These are phyloP conservation scores for Lagocephalus sceleratus DNA, from an alignment of 2,797 vertebrate genomes.

Conservation along the genomic window DNA sequence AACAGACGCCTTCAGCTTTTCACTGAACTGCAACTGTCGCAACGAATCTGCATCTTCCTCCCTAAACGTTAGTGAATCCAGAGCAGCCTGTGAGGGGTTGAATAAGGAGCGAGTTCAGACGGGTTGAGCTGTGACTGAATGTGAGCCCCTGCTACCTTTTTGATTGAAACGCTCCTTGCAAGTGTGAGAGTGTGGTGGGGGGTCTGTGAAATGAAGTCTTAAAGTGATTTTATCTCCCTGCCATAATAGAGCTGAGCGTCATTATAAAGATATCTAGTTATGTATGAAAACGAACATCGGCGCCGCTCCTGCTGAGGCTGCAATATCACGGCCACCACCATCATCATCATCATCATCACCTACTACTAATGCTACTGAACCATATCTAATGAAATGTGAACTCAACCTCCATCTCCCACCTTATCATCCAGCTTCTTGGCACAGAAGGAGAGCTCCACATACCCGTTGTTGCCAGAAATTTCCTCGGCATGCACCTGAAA, in stretches of 20 bases:
- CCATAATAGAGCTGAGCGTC: neutral
- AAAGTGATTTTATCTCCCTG: conserved; percentile 8
- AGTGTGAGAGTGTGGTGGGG: conserved; percentile 24
- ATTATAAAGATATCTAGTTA: neutral
- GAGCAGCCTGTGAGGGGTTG: conserved; percentile 15
- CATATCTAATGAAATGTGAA: conserved; percentile 23
- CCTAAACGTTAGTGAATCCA: conserved; percentile 19
- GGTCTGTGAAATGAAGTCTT: conserved; percentile 42
- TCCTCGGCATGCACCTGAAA: conserved; percentile 89
- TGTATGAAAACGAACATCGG: neutral
- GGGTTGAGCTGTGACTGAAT: conserved; percentile 51
- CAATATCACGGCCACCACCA: neutral
- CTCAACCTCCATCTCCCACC: conserved; percentile 66
- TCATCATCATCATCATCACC: conserved; percentile 11
- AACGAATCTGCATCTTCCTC: conserved; percentile 1
- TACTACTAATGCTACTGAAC: conserved; percentile 2
- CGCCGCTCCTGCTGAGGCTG: neutral
- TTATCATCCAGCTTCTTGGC: conserved; percentile 95
- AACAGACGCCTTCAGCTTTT: conserved; percentile 19
- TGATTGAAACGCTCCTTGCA: conserved; percentile 61
- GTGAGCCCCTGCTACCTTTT: conserved; percentile 55
- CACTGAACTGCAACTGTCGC: conserved; percentile 27
- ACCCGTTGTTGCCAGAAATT: conserved; percentile 94
- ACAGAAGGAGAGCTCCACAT: conserved; percentile 88
- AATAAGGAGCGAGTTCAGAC: conserved; percentile 37